These are phyloP conservation scores for Willisornis vidua DNA, from an alignment of 2,113 vertebrate species.

Conservation along the genomic window DNA sequence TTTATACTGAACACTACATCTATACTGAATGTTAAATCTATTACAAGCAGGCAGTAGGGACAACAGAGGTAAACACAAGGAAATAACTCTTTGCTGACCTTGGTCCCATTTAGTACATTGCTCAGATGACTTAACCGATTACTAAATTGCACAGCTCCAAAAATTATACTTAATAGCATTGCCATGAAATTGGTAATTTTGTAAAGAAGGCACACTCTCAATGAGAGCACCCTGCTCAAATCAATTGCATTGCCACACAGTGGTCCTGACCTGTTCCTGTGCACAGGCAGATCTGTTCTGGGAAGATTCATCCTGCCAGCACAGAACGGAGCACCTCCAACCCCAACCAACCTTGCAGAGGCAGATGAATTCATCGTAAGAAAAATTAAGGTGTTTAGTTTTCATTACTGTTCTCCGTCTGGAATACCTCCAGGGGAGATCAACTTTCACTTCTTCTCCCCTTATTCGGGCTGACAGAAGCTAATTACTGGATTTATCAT, in stretches of 20 bases:
- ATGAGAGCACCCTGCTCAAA: background rate
- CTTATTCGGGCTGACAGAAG: slow-evolving; percentile 20
- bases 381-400: slow-evolving; percentile 41
- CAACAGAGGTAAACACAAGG: background rate
- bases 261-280: background rate
- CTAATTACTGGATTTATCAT: slow-evolving; percentile 51
- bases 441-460: slow-evolving; percentile 22
- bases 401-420: slow-evolving; percentile 17
- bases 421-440: slow-evolving; percentile 25
- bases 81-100: background rate
- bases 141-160: background rate
- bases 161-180: background rate
- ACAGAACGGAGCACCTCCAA: background rate
- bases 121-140: background rate
- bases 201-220: background rate
- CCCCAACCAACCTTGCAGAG: background rate
- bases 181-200: background rate
- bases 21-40: background rate
- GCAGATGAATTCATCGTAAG: background rate
- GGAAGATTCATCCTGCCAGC: background rate
- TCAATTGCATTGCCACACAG: background rate
- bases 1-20: background rate
- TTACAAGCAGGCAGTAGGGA: background rate
- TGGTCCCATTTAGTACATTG: background rate
- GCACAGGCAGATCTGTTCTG: background rate